Evolutionary conservation across 2,797 vertebrate species (phyloP).

Genomic region (Melanotaenia boesemani): DNA sequence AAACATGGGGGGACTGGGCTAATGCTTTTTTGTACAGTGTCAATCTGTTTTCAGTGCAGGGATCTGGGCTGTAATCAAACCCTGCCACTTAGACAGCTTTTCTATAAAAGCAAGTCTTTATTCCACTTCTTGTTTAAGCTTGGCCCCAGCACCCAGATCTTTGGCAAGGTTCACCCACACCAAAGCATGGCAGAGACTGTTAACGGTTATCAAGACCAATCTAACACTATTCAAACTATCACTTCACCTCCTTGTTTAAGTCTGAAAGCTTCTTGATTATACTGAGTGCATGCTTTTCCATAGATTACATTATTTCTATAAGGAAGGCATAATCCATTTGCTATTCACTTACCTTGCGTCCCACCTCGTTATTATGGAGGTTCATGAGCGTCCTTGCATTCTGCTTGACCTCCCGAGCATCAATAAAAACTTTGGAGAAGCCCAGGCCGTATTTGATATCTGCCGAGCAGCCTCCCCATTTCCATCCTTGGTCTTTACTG

Average conservation of each 20-base stretch:
- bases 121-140: conserved; percentile 76
- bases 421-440: conserved; percentile 97
- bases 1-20: conserved; percentile 62
- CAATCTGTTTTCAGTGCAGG: conserved; percentile 73
- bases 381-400: conserved; percentile 97
- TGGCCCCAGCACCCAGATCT: conserved; percentile 61
- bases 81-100: conserved; percentile 78
- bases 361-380: conserved; percentile 97
- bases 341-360: conserved; percentile 90
- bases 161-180: conserved; percentile 52
- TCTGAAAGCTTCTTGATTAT: not conserved
- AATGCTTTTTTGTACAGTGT: conserved; percentile 76
- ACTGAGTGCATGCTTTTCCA: not conserved
- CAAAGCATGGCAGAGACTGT: conserved; percentile 50
- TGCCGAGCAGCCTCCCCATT: conserved; percentile 98
- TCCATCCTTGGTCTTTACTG: conserved; percentile 95
- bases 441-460: conserved; percentile 95
- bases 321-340: not conserved
- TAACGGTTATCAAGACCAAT: conserved; percentile 42
- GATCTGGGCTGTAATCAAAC: conserved; percentile 86
- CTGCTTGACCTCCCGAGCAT: conserved; percentile 96
- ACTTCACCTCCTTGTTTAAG: conserved; percentile 8
- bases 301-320: not conserved
- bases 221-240: conserved; percentile 39
- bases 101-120: conserved; percentile 81